Base-by-base conservation (phyloP, 2,113 vertebrate genomes). In the Apodemus speciosus region DNA sequence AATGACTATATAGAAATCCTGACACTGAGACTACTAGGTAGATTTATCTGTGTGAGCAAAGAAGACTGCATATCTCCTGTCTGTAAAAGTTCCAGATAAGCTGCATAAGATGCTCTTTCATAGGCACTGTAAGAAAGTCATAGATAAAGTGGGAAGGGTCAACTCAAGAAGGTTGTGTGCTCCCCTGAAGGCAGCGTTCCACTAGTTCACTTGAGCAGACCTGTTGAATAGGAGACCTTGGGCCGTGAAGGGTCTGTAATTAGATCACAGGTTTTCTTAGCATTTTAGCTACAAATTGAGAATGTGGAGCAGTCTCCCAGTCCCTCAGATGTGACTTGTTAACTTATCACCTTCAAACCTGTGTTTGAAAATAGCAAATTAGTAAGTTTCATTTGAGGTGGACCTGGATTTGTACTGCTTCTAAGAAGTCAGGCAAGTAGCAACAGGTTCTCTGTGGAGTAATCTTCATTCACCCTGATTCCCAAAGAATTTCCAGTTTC, bases 1-100 rank as follows among this genome's bases (percentile, higher is more conserved):
- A 75, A 58, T 94, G 53, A 92, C 35, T 71, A 6, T 89, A 46
- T 89, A 85, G 76, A 88, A 72, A 93, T 7, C 79, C 58, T 77
- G 66, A 32, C 58, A 27, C 6, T 87, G 49, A 87, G 15, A 91
- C 21, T 64, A 43, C 53, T 40, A 53, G 90, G 4, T 9, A 87
- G 32, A 35, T 38, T 64, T 93, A 9, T 30, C 14, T 80, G 66
- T 75, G n/a, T 11, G 88, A 72, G 46, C 9, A 83, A 27, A 56
- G 0, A 85, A 81, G 21, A 75, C 43, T 93, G 6, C 16, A 40
- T 80, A 46, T 53, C 20, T 21, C 15, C 30, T 92, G 38, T 81
- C 25, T n/a, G 56, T 88, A 58, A 90, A 75, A 88, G 58, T 80
- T 23, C 68, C 9, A 75, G 11, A 23, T 79, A 51, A 80, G 14